A percentile compares a stretch with the other conserved stretches of the same genome.
Evolutionary conservation across 2,113 vertebrate genomes (phyloP).

Genomic region (Channa maculata): DNA sequence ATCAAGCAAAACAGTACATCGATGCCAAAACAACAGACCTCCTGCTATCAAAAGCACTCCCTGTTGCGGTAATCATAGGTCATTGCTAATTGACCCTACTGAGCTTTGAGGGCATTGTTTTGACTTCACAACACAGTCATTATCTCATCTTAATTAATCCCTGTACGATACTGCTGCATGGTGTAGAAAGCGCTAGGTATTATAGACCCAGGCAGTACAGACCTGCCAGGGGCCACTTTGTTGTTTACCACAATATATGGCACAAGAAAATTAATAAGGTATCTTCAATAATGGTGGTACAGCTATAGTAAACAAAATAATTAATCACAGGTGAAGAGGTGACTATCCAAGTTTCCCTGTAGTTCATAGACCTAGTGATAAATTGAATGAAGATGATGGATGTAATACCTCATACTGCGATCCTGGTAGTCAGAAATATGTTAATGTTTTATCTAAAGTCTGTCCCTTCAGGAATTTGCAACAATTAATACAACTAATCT

Average conservation of each 20-base stretch:
- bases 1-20: background rate
- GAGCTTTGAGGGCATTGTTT: slow-evolving; percentile 47
- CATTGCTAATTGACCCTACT: slow-evolving; percentile 49
- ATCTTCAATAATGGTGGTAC: background rate
- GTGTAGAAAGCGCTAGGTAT: slow-evolving; percentile 19
- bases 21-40: background rate
- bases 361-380: background rate
- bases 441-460: no score
- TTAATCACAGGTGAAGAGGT: background rate
- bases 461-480: no score
- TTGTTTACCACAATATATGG: background rate
- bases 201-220: background rate
- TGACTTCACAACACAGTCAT: slow-evolving; percentile 62
- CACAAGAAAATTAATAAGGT: slow-evolving; percentile 18
- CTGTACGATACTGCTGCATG: slow-evolving; percentile 32
- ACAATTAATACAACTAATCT: no score
- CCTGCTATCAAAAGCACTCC: slow-evolving; percentile 31
- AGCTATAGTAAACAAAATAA: background rate
- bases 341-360: background rate
- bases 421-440: no score
- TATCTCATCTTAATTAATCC: slow-evolving; percentile 65
- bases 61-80: slow-evolving; percentile 41
- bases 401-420: no score
- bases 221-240: slow-evolving; percentile 9
- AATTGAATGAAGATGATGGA: background rate